phyloP scores from a whole-genome alignment of 2,797 vertebrate species.

The Lophius americanus region DNA sequence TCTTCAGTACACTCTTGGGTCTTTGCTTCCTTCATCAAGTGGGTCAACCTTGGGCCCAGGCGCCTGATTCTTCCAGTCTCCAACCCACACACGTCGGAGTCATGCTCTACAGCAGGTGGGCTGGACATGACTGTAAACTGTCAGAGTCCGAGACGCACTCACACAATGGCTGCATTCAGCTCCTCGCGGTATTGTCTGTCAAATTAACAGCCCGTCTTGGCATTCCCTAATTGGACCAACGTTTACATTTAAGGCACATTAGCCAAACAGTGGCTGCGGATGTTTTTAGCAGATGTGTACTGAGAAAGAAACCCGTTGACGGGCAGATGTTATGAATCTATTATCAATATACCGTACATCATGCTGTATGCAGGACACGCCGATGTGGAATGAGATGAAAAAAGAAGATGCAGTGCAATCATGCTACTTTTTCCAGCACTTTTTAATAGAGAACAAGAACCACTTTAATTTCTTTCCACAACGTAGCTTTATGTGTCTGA shows the following conservation, averaged over 20 bases:
- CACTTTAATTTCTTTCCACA: no score
- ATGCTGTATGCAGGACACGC: constrained; percentile 3
- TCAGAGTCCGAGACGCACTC: constrained; percentile 31
- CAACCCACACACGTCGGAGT: constrained; percentile 56
- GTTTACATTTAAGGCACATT: constrained; percentile 37
- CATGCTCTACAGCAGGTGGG: constrained; percentile 61
- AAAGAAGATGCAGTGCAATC: not conserved
- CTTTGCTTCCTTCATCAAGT: constrained; percentile 54
- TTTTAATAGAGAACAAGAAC: no score
- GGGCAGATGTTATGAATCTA: constrained; percentile 25
- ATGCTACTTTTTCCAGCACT: not conserved
- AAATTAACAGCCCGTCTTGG: constrained; percentile 17
- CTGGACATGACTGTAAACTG: constrained; percentile 36
- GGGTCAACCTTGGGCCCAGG: constrained; percentile 53
- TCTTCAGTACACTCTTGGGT: constrained; percentile 36
- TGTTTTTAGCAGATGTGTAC: constrained; percentile 25
- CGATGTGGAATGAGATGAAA: constrained; percentile 1
- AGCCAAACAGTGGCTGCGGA: constrained; percentile 17
- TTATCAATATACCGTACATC: constrained; percentile 26
- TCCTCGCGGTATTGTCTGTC: constrained; percentile 17
- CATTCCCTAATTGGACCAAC: constrained; percentile 1
- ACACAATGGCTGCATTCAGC: constrained; percentile 32
- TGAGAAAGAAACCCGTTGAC: constrained; percentile 23
- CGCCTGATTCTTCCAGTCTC: constrained; percentile 48
- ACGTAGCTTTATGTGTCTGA: no score